A percentile compares a stretch with the other conserved stretches of the same genome.
Conservation (phyloP, 2,113 vertebrate species). For the Lycaon pictus region DNA sequence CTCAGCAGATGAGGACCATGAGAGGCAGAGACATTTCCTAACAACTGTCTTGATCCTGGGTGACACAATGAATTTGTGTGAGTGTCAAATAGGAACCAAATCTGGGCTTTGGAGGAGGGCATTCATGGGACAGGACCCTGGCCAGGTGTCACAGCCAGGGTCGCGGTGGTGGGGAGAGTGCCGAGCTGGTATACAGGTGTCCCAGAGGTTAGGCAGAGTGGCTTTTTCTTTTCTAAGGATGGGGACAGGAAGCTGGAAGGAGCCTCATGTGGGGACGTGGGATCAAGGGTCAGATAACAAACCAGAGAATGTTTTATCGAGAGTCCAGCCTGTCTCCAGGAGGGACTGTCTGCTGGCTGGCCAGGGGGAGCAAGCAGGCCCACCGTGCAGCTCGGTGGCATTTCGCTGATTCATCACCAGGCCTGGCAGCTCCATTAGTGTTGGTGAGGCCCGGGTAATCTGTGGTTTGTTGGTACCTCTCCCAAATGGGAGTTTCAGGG, state of each 20-base stretch:
- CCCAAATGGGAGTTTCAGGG: not conserved
- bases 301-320: too few relatives aligned
- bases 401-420: not conserved
- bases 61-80: fast-evolving
- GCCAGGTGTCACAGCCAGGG: fast-evolving
- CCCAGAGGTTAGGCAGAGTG: fast-evolving
- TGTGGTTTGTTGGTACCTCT: not conserved
- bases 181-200: not conserved
- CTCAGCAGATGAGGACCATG: fast-evolving
- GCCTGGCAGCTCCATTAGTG: fast-evolving
- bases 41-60: not conserved
- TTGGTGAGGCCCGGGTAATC: not conserved
- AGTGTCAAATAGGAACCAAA: not conserved
- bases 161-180: fast-evolving
- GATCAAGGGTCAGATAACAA: not conserved
- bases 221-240: not conserved
- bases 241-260: not conserved
- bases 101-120: not conserved
- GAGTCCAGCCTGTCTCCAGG: not conserved
- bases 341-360: not conserved
- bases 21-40: not conserved
- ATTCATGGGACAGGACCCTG: fast-evolving
- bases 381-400: not conserved
- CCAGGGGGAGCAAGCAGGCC: too few relatives aligned
- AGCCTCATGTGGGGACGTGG: fast-evolving